A percentile compares a stretch with the other conserved stretches of the same genome.
phyloP scores from a whole-genome alignment of 2,797 vertebrate species.

The Psittacula derbiana region DNA sequence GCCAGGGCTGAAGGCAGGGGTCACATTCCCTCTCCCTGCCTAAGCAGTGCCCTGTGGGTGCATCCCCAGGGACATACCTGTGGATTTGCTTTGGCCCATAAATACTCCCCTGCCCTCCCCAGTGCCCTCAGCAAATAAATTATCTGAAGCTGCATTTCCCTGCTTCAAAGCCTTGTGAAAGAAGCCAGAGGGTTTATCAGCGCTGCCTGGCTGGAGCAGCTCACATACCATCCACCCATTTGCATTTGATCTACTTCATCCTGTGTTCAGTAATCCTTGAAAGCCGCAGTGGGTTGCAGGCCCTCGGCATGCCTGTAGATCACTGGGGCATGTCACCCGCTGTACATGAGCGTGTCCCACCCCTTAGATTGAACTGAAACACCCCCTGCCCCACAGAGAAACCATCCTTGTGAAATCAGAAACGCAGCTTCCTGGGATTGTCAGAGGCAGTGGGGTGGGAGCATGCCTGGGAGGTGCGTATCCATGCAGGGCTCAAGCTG shows the following conservation, averaged over 20 bases:
- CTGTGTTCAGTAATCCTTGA: slow-evolving; percentile 10
- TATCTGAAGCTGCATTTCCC: neutral
- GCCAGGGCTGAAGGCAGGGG: neutral
- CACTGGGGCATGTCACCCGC: neutral
- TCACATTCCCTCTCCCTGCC: neutral
- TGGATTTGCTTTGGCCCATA: neutral
- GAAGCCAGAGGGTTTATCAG: slow-evolving; percentile 47
- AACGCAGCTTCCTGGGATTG: neutral
- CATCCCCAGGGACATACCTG: neutral
- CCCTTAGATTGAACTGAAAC: neutral
- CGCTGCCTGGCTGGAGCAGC: slow-evolving; percentile 1
- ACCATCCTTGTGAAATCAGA: neutral
- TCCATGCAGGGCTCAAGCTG: neutral
- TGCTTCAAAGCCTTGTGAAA: slow-evolving; percentile 36
- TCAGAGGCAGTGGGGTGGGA: accelerated
- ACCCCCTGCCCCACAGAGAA: neutral
- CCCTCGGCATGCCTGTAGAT: neutral
- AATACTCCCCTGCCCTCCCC: neutral
- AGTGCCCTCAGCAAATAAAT: slow-evolving; percentile 17
- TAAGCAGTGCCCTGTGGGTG: neutral
- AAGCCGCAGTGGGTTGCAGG: neutral
- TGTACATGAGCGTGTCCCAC: accelerated
- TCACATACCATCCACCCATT: slow-evolving; percentile 23
- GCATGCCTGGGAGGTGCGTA: accelerated
- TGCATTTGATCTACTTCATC: slow-evolving; percentile 35